Evolutionary conservation across 2,113 vertebrate genomes (phyloP).

Genomic region (Actenoides lindsayi): DNA sequence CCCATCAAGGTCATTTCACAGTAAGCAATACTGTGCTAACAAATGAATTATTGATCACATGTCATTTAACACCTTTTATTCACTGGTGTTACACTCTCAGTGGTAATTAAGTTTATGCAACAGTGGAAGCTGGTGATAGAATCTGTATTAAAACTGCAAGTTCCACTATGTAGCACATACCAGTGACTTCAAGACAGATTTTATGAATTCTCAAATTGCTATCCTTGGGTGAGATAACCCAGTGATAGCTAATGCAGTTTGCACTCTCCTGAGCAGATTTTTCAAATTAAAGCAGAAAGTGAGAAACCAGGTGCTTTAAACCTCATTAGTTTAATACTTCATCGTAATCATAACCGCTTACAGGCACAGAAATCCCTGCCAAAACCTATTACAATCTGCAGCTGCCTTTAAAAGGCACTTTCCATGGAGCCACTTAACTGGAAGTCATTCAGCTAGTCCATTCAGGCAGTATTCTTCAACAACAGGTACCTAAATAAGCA

Average conservation of each 20-base stretch:
- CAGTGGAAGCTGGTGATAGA: conserved; percentile 16
- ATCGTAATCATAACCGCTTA: not conserved
- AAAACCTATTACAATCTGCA: not conserved
- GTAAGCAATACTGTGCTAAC: conserved; percentile 46
- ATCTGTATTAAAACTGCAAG: conserved; percentile 35
- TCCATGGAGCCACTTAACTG: not conserved
- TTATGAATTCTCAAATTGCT: conserved; percentile 24
- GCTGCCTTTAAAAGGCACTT: not conserved
- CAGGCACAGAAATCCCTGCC: not conserved
- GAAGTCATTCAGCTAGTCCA: not conserved
- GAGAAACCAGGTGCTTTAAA: not conserved
- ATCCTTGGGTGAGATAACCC: not conserved
- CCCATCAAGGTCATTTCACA: conserved; percentile 33
- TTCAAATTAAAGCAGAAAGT: conserved; percentile 23
- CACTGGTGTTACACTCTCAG: conserved; percentile 29
- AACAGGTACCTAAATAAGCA: not conserved
- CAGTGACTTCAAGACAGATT: not conserved
- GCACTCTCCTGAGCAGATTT: not conserved
- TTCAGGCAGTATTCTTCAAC: not conserved
- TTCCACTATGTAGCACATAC: not conserved
- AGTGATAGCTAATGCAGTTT: not conserved
- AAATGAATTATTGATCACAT: conserved; percentile 68
- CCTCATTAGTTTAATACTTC: not conserved
- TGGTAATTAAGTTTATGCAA: conserved; percentile 65
- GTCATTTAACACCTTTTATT: conserved; percentile 62